phyloP scores from a whole-genome alignment of 2,113 vertebrate species.

The Campylorhamphus procurvoides region DNA sequence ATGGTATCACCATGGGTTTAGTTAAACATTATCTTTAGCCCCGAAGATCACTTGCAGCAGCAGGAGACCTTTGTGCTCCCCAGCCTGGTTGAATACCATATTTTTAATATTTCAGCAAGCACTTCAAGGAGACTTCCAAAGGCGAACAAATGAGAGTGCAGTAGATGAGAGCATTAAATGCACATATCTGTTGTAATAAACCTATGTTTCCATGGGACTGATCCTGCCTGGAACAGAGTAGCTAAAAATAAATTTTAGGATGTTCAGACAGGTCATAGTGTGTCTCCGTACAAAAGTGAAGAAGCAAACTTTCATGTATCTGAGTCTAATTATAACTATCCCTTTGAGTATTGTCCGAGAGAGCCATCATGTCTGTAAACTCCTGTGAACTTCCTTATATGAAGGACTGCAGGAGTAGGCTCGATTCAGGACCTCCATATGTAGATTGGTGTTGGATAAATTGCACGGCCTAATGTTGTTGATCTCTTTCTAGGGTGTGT shows the following conservation, averaged over 20 bases:
- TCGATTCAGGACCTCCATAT: not conserved
- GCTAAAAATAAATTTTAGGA: not conserved
- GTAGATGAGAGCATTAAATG: not conserved
- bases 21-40: slow-evolving; percentile 40
- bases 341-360: not conserved
- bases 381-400: not conserved
- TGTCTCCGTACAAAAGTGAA: not conserved
- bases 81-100: not conserved
- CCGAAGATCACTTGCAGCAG: not conserved
- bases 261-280: not conserved
- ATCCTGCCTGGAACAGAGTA: not conserved
- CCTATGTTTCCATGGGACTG: not conserved
- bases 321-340: not conserved
- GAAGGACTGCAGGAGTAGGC: not conserved
- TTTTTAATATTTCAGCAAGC: not conserved
- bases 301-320: not conserved
- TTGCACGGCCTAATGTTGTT: not conserved
- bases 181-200: not conserved
- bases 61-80: not conserved
- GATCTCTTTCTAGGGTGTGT: not conserved
- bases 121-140: slow-evolving; percentile 53
- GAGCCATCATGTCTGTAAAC: not conserved
- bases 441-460: not conserved
- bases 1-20: not conserved
- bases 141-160: not conserved